phyloP scores from a whole-genome alignment of 2,113 vertebrate species.

The Mormoops blainvillei region DNA sequence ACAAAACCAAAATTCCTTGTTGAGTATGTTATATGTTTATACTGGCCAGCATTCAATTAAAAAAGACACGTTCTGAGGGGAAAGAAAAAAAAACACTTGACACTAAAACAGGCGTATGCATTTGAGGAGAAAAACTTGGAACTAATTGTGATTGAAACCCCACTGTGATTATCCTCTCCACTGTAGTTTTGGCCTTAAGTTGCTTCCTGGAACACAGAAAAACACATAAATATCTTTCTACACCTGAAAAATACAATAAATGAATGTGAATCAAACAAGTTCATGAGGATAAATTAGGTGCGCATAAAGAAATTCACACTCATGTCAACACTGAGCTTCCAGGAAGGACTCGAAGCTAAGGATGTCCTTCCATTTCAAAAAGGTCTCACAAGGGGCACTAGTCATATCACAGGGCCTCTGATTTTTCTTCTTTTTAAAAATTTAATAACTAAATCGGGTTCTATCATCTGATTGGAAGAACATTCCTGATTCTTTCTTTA shows the following conservation, averaged over 20 bases:
- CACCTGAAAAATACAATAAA: background rate
- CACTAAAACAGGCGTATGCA: background rate
- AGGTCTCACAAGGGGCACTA: background rate
- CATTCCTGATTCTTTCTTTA: background rate
- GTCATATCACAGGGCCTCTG: background rate
- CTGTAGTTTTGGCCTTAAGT: background rate
- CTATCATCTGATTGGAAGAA: background rate
- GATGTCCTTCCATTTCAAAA: background rate
- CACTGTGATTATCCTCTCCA: background rate
- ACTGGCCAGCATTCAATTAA: slow-evolving; percentile 31
- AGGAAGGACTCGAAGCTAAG: background rate
- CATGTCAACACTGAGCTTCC: background rate
- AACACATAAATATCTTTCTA: background rate
- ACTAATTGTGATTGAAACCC: slow-evolving; percentile 34
- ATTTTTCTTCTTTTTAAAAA: background rate
- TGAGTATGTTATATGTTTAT: background rate
- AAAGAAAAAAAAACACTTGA: background rate
- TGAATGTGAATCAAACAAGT: background rate
- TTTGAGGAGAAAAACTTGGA: slow-evolving; percentile 16
- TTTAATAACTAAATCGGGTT: background rate
- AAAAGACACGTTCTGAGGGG: slow-evolving; percentile 40
- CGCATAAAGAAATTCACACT: background rate
- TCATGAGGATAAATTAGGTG: background rate
- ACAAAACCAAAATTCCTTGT: slow-evolving; percentile 1
- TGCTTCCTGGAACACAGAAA: slow-evolving; percentile 30